Base-by-base conservation (phyloP, 2,797 vertebrate species). In the Gambusia yucatana region DNA sequence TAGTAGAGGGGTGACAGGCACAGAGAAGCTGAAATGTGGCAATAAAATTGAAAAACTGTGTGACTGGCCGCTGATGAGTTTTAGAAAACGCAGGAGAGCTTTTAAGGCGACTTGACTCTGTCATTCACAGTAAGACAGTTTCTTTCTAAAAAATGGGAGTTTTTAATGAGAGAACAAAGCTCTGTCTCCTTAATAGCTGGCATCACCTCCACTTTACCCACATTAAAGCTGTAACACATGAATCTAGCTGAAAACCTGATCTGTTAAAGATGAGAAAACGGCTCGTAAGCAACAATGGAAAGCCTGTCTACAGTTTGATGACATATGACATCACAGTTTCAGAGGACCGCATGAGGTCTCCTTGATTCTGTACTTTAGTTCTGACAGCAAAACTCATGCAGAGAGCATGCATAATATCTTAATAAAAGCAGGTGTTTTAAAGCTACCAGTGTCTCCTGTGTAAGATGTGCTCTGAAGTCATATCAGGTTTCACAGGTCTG, bases 91-190 rank as follows among this genome's bases (percentile, higher is more conserved):
- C 52, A 11, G 1, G 76, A 82, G 65, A 78, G 73, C 63, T 84
- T 80, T 73, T 70, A 82, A 50, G 69, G 61, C 80, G 48, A 44
- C 77, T 75, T 33, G 46, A 63, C 83, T 83, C 77, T 16, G 22
- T 77, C 80, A 59, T 67, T 81, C 59, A 30, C 65, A 20, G 74
- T 33, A 84, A 84, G 76, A 77, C 75, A 41, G 22, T n/a, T 76
- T 80, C 48, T 36, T 48, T 76, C 72, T 57, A 43, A 28, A 85
- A 87, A 63, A 16, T 36, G 57, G 71, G 47, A 52, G 2, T 70
- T 82, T 85, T 80, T 70, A 36, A 80, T 76, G 76, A 1, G 2
- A 82, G 82, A 89, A 92, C 86, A 92, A 91, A 92, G 77, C 74
- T 46, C 4, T 0, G 20, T 77, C 69, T 82, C 73, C 72, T 75